phyloP scores from a whole-genome alignment of 2,113 vertebrate species.

The Entelurus aequoreus region DNA sequence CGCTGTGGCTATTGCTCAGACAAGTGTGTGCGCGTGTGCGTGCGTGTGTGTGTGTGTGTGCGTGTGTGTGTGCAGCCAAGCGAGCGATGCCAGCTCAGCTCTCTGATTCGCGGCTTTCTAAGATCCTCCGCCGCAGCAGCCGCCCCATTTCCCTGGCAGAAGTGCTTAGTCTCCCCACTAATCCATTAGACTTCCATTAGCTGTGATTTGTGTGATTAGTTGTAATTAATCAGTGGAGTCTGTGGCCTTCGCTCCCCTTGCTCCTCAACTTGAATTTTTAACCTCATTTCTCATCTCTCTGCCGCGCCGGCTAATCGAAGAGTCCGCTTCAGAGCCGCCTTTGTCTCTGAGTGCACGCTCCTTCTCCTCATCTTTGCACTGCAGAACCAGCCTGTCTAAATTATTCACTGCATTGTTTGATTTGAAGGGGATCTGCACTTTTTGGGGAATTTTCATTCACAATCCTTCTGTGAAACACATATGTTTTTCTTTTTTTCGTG shows the following conservation, averaged over 20 bases:
- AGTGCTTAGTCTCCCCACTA: conserved; percentile 45
- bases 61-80: conserved; percentile 16
- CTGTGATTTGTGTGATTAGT: conserved; percentile 67
- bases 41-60: background rate
- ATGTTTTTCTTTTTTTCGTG: too few species aligned
- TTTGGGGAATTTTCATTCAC: too few species aligned
- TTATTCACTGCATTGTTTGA: conserved; percentile 12
- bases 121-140: conserved; percentile 14
- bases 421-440: background rate
- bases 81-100: conserved; percentile 8
- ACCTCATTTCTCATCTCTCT: conserved; percentile 64
- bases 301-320: conserved; percentile 47
- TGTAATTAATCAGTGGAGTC: conserved; percentile 68
- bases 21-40: conserved; percentile 22
- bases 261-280: conserved; percentile 64
- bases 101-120: conserved; percentile 34
- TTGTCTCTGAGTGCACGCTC: conserved; percentile 25
- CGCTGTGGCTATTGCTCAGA: conserved; percentile 47
- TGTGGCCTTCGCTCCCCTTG: conserved; percentile 44
- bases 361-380: conserved; percentile 13
- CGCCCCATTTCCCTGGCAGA: conserved; percentile 27
- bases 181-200: conserved; percentile 69
- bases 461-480: too few species aligned
- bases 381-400: conserved; percentile 11
- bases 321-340: conserved; percentile 20